Evolutionary conservation across 2,888 invertebrate species (phyloP), one percentile per base, ranked within the genome.

Genomic region (Euplagia quadripunctaria): DNA sequence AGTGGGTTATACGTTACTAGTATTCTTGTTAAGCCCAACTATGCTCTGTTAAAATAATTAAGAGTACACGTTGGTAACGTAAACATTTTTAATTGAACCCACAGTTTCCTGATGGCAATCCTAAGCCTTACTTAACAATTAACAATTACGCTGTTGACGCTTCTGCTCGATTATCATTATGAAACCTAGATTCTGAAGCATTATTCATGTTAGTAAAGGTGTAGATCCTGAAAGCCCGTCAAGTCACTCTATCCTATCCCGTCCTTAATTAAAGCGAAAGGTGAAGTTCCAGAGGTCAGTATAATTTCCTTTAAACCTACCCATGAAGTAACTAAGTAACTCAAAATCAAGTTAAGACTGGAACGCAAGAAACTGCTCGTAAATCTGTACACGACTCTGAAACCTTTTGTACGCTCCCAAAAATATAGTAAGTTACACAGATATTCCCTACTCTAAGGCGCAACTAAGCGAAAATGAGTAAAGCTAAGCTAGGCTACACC

Each of bases 391-490:
- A 1, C 43, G 42, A 6, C 61, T 31, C 20, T 46, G 46, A 46
- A 49, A 20, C 61, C 46, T 61, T 55, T 49, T 41, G 61, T 41
- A n/a, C 31, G 49, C 17, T 20, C 46, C 42, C 42, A 64, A 64
- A 70, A 17, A 52, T 61, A 61, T 52, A 42, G 43, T 55, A 63
- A 52, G n/a, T 63, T n/a, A 58, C 20, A 63, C 42, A 72, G 31
- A 41, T 63, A 66, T 20, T n/a, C 11, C 17, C 55, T 55, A 71
- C 68, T 43, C 41, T 42, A 41, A 11, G 7, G 20, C 31, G 31
- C 31, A 61, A 63, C 71, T 72, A 52, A 68, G 69, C 51, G 17
- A 70, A 70, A 70, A 70, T 70, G 51, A 51, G 31, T 49, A 31
- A 61, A 63, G 63, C 69, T 63, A 41, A 70, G 51, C 58, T 58